These are phyloP conservation scores for Chiloscyllium punctatum DNA, from an alignment of 2,797 vertebrate species.

Conservation along the genomic window DNA sequence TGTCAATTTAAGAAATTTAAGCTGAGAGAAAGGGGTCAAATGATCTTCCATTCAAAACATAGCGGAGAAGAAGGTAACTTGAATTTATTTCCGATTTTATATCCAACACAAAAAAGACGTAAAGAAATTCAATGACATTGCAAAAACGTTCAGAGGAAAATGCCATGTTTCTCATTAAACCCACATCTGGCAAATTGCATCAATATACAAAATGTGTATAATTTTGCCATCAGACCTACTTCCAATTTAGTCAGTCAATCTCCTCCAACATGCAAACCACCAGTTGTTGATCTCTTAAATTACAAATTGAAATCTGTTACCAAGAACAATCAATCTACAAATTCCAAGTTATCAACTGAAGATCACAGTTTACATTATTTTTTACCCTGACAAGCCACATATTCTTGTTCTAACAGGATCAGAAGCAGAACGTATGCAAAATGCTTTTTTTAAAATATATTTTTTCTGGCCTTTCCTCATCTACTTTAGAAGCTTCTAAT, in stretches of 20 bases:
- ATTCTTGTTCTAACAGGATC: neutral
- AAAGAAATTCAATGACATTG: neutral
- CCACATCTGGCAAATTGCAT: neutral
- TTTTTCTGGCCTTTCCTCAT: neutral
- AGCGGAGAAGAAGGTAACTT: neutral
- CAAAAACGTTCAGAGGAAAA: neutral
- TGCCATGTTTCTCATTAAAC: neutral
- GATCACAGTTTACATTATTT: neutral
- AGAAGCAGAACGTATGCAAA: neutral
- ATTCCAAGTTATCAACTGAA: neutral
- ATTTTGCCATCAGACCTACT: neutral
- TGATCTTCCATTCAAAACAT: neutral
- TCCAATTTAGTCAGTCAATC: slow-evolving; percentile 18
- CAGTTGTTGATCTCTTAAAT: neutral
- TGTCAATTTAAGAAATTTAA: neutral
- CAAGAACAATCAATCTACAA: neutral
- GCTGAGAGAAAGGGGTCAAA: neutral
- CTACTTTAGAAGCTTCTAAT: neutral
- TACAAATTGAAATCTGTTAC: neutral
- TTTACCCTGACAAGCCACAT: neutral
- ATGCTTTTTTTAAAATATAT: neutral
- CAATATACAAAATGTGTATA: neutral
- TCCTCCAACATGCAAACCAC: slow-evolving; percentile 2
- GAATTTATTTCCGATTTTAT: neutral
- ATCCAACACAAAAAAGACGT: neutral